phyloP scores from a whole-genome alignment of 2,797 vertebrate species.

The Gouania willdenowi region DNA sequence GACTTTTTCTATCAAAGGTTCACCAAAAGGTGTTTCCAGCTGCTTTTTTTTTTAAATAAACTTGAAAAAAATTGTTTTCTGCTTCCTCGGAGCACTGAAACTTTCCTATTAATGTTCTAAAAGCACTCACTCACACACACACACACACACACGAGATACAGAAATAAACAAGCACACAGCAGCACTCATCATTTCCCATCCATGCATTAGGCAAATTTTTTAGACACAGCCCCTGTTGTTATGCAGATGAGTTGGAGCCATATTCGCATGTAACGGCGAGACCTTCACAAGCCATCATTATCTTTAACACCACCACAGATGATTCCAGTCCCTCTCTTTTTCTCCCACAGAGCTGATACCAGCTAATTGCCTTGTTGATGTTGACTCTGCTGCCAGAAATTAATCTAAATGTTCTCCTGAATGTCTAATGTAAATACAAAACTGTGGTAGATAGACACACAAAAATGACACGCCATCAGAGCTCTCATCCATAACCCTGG shows the following conservation, averaged over 20 bases:
- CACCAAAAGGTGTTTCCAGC: neutral
- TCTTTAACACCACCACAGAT: conserved; percentile 26
- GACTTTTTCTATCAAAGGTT: conserved; percentile 26
- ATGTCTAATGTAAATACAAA: no score
- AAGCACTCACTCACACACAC: conserved; percentile 18
- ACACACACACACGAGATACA: neutral
- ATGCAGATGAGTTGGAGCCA: conserved; percentile 31
- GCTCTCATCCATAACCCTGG: conserved; percentile 9
- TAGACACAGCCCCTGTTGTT: conserved; percentile 28
- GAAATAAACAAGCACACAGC: conserved; percentile 24
- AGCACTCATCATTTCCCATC: neutral
- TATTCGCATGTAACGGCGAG: conserved; percentile 17
- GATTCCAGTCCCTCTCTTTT: conserved; percentile 25
- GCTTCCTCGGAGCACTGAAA: neutral
- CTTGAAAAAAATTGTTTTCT: conserved; percentile 6
- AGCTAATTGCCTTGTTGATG: conserved; percentile 26
- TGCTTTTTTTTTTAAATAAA: conserved; percentile 3
- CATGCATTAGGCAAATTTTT: conserved; percentile 41
- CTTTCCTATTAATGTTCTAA: conserved; percentile 9
- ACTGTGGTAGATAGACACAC: no score
- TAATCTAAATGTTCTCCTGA: conserved; percentile 19
- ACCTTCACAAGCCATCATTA: conserved; percentile 20
- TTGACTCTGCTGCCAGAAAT: conserved; percentile 27
- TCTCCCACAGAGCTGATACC: conserved; percentile 19
- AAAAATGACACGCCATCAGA: neutral